phyloP scores from a whole-genome alignment of 2,797 vertebrate species.

The Myotis pilosus region DNA sequence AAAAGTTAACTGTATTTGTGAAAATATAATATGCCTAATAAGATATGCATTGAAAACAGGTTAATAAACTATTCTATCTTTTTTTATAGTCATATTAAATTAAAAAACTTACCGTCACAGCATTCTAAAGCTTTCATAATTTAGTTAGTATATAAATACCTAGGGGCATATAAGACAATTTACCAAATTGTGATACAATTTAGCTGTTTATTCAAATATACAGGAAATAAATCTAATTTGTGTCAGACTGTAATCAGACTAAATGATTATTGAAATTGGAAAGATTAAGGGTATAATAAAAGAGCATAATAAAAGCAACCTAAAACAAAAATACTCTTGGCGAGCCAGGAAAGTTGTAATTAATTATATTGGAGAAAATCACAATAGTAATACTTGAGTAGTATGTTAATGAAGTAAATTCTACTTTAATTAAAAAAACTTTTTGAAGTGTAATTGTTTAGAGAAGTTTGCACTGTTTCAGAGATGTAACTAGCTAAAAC shows the following conservation, averaged over 20 bases:
- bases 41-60: background rate
- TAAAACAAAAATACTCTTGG: background rate
- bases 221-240: background rate
- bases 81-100: background rate
- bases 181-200: background rate
- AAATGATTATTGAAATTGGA: background rate
- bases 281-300: background rate
- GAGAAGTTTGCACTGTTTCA: background rate
- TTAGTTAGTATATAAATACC: background rate
- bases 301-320: background rate
- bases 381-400: background rate
- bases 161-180: background rate
- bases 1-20: background rate
- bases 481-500: background rate
- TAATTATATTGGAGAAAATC: background rate
- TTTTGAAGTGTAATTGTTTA: background rate
- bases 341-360: background rate
- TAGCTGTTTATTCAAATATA: conserved; percentile 3
- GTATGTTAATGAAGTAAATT: background rate
- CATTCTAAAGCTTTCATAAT: background rate
- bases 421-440: background rate
- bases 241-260: background rate
- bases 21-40: background rate
- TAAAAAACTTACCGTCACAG: background rate
- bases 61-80: background rate